Percentiles rank a stretch among this genome's conserved stretches.
phyloP scores from a whole-genome alignment of 2,888 invertebrate species.

The Muschampia plurimacula region DNA sequence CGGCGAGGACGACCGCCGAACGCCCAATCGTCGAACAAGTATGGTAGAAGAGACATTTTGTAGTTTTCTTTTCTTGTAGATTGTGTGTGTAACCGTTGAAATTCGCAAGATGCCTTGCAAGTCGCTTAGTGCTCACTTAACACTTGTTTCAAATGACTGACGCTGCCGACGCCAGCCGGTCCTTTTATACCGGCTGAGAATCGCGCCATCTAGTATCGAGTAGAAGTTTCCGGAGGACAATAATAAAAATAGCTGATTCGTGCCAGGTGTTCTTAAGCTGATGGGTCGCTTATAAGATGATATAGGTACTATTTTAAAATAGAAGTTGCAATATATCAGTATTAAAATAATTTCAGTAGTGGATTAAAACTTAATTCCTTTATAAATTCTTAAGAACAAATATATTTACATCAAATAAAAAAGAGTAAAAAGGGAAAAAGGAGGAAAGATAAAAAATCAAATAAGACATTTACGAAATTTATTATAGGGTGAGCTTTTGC shows the following conservation, averaged over 20 bases:
- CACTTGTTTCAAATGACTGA: conserved; percentile 25
- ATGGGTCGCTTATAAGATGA: background rate
- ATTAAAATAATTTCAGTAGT: too few relatives aligned
- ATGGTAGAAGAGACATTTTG: conserved; percentile 65
- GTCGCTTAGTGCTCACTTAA: conserved; percentile 3
- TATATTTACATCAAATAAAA: too few relatives aligned
- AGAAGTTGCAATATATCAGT: too few relatives aligned
- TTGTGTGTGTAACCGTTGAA: conserved; percentile 5
- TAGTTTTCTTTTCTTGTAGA: background rate
- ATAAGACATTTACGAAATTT: too few relatives aligned
- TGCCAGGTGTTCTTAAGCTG: conserved; percentile 45
- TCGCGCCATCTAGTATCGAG: conserved; percentile 63
- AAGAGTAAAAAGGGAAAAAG: too few relatives aligned
- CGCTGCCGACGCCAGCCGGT: conserved; percentile 43
- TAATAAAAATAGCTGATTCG: conserved; percentile 23
- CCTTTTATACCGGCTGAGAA: conserved; percentile 53
- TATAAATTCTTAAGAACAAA: too few relatives aligned
- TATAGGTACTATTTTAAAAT: background rate
- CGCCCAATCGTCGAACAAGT: conserved; percentile 53
- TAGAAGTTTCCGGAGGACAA: conserved; percentile 52
- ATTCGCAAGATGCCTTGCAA: conserved; percentile 36
- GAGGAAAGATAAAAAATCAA: too few relatives aligned
- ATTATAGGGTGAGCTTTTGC: too few relatives aligned
- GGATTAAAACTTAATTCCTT: too few relatives aligned
- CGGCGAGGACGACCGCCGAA: conserved; percentile 61